Evolutionary conservation across 2,797 vertebrate genomes (phyloP).

Genomic region (Acanthornis magna): DNA sequence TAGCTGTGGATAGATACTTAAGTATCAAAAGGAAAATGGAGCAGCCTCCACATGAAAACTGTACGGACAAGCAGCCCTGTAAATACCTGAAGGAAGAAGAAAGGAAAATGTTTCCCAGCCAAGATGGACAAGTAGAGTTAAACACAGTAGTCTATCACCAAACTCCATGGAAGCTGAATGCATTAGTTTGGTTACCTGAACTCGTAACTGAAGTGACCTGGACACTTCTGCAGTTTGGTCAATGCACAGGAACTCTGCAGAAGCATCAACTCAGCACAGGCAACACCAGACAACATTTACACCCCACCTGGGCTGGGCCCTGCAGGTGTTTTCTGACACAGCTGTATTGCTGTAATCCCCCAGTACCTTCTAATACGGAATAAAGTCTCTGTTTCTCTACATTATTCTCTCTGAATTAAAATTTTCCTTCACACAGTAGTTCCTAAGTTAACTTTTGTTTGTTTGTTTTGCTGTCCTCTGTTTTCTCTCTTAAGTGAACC

Average conservation of each 20-base stretch:
- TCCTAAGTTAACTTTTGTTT: neutral
- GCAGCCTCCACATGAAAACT: neutral
- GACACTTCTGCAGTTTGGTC: neutral
- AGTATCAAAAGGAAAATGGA: neutral
- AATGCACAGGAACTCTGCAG: neutral
- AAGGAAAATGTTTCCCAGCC: neutral
- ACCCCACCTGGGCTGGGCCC: neutral
- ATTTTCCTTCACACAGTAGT: neutral
- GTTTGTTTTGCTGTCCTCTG: neutral
- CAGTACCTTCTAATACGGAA: neutral
- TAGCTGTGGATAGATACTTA: neutral
- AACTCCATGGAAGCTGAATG: neutral
- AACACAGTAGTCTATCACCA: neutral
- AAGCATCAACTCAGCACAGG: neutral
- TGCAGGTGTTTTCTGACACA: neutral
- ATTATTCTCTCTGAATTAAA: neutral
- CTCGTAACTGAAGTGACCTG: neutral
- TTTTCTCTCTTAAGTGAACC: neutral
- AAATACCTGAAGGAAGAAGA: neutral
- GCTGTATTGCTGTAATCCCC: neutral
- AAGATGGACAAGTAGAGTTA: neutral
- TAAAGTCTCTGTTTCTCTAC: neutral
- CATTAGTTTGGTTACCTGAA: neutral
- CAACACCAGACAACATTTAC: neutral
- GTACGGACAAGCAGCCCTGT: neutral